Conservation (phyloP, 2,113 vertebrate genomes). For the Smithornis capensis region DNA sequence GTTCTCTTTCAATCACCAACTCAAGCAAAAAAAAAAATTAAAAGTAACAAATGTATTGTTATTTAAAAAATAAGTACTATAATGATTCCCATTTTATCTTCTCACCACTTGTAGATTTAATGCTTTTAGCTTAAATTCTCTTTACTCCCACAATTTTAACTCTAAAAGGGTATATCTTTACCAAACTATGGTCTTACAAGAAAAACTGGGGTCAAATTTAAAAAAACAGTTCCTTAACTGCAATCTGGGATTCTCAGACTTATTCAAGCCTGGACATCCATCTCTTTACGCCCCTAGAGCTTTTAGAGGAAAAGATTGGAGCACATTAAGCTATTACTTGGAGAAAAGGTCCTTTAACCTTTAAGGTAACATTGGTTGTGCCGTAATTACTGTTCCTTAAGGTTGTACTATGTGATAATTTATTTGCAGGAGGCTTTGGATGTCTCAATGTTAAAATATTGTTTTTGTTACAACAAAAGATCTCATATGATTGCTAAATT, state of each 20-base stretch:
- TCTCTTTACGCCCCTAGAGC: neutral
- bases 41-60: neutral
- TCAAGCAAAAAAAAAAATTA: neutral
- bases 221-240: neutral
- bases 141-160: neutral
- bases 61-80: neutral
- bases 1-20: neutral
- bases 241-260: neutral
- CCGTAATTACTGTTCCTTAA: neutral
- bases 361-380: neutral
- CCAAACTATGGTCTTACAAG: neutral
- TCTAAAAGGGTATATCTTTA: neutral
- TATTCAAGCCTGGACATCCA: neutral
- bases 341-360: neutral
- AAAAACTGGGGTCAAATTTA: neutral
- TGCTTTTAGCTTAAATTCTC: neutral
- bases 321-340: neutral
- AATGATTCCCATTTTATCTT: neutral
- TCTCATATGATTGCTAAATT: neutral
- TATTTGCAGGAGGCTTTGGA: constrained; percentile 13
- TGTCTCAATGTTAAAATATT: neutral
- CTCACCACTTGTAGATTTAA: neutral
- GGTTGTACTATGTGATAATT: neutral
- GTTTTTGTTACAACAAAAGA: neutral
- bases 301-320: neutral